Evolutionary conservation across 2,797 vertebrate genomes (phyloP).

Genomic region (Paramormyrops hopkinsi): DNA sequence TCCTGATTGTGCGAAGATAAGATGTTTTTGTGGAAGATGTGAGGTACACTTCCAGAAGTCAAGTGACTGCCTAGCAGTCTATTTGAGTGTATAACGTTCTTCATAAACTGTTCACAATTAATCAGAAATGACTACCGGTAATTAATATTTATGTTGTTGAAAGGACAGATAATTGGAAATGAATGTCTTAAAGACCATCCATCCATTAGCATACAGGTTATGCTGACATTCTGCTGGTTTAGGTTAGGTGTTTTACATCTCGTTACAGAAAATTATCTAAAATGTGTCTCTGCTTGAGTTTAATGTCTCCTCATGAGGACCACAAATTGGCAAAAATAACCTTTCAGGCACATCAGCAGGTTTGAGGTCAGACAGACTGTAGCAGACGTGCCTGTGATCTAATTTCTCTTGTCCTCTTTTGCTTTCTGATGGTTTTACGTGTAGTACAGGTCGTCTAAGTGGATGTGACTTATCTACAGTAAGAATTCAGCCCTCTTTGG

Average conservation of each 20-base stretch:
- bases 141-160: neutral
- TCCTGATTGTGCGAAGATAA: neutral
- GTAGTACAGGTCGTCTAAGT: neutral
- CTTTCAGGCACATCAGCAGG: slow-evolving; percentile 3
- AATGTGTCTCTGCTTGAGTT: neutral
- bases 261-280: neutral
- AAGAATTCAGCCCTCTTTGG: neutral
- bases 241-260: neutral
- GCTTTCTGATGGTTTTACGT: slow-evolving; percentile 16
- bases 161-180: neutral
- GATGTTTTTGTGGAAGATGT: neutral
- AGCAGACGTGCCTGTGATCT: slow-evolving; percentile 27
- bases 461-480: neutral
- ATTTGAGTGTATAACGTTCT: neutral
- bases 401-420: slow-evolving; percentile 17
- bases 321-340: neutral
- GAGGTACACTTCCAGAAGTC: neutral
- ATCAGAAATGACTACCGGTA: neutral
- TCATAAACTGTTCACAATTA: neutral
- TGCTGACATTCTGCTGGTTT: neutral
- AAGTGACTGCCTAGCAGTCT: neutral
- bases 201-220: neutral
- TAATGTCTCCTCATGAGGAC: slow-evolving; percentile 3
- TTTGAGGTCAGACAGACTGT: slow-evolving; percentile 28
- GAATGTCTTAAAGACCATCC: neutral